Evolutionary conservation across 2,888 invertebrate genomes (phyloP).

Genomic region (Drosophila atripex): DNA sequence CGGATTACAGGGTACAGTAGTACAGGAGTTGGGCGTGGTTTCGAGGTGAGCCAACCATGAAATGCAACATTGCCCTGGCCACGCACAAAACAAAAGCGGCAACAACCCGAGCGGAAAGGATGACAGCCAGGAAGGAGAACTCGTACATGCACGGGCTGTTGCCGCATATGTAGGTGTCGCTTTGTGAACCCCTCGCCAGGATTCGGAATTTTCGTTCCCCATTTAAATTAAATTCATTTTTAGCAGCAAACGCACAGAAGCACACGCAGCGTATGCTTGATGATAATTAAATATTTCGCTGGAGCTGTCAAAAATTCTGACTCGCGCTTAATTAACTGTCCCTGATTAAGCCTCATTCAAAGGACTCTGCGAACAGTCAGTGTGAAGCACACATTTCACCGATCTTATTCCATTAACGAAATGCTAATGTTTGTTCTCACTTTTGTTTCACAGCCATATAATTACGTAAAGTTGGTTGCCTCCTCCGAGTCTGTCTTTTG

Average conservation of each 20-base stretch:
- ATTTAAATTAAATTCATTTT: conserved; percentile 36
- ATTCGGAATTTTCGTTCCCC: conserved; percentile 10
- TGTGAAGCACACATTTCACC: conserved; percentile 16
- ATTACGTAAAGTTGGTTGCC: conserved; percentile 14
- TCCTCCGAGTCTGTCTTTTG: conserved; percentile 22
- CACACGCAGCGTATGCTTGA: conserved; percentile 18
- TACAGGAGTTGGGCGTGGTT: conserved; percentile 41
- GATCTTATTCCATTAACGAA: conserved; percentile 20
- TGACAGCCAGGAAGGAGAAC: conserved; percentile 1
- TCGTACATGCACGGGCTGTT: not conserved
- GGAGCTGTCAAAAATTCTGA: conserved; percentile 38
- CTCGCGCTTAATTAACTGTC: conserved; percentile 42
- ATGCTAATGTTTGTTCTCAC: conserved; percentile 20
- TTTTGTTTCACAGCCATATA: conserved; percentile 20
- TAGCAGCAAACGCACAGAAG: not conserved
- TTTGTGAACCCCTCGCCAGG: conserved; percentile 11
- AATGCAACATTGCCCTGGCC: conserved; percentile 55
- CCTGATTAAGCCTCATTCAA: conserved; percentile 39
- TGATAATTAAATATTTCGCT: conserved; percentile 42
- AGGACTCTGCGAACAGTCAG: conserved; percentile 17
- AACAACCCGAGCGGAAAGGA: conserved; percentile 2
- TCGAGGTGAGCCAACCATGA: conserved; percentile 55
- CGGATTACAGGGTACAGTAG: conserved; percentile 8
- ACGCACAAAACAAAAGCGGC: conserved; percentile 5
- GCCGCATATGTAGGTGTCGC: conserved; percentile 30